Evolutionary conservation across 2,888 invertebrate genomes (phyloP).

Genomic region (Cinara cedri): DNA sequence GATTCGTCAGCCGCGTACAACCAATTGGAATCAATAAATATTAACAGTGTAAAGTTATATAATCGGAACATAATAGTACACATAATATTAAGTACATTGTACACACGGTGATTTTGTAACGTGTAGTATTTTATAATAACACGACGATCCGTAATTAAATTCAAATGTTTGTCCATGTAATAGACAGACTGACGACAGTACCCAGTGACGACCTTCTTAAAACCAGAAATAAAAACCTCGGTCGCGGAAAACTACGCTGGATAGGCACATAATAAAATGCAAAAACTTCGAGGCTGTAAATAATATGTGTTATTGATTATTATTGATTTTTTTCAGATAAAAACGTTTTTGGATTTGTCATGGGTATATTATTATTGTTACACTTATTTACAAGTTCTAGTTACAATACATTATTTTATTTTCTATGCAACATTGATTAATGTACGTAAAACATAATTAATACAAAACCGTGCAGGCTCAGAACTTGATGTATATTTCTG

Average conservation of each 20-base stretch:
- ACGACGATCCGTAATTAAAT: not conserved
- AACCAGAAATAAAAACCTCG: conserved; percentile 30
- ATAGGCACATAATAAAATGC: not conserved
- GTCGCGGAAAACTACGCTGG: not conserved
- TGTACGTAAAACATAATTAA: too few species aligned
- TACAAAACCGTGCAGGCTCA: too few species aligned
- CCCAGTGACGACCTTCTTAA: conserved; percentile 16
- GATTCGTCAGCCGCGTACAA: not conserved
- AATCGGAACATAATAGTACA: not conserved
- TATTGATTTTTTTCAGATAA: too few species aligned
- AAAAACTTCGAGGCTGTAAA: not conserved
- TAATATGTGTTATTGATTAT: too few species aligned
- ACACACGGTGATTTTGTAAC: not conserved
- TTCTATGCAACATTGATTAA: too few species aligned
- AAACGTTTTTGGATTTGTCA: too few species aligned
- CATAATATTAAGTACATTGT: not conserved
- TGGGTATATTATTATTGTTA: too few species aligned
- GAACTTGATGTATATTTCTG: too few species aligned
- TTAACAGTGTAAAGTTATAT: not conserved
- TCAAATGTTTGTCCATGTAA: conserved; percentile 7
- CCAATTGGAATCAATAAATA: not conserved
- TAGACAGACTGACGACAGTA: not conserved
- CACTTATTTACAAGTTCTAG: too few species aligned
- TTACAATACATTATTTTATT: too few species aligned
- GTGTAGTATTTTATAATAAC: too few species aligned